Conservation (phyloP, 2,113 vertebrate genomes). For the Ophthalmolycus amberensis region DNA sequence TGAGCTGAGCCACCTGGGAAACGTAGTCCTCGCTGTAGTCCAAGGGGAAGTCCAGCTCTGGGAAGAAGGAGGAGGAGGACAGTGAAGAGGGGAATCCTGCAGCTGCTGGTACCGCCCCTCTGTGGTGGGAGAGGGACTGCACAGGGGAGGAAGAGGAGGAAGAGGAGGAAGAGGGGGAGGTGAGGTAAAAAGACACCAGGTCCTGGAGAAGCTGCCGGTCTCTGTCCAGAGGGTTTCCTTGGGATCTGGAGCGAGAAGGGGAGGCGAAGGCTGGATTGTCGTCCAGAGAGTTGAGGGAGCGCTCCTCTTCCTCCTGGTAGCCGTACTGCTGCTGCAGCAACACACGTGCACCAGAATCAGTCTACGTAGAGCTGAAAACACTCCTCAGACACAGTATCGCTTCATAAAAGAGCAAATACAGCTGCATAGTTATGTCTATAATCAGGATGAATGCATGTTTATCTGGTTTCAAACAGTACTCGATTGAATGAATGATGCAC, state of each 20-base stretch:
- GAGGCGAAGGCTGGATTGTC: constrained; percentile 66
- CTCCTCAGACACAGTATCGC: neutral
- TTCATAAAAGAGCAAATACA: neutral
- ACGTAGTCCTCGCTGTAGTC: constrained; percentile 80
- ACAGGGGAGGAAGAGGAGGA: constrained; percentile 59
- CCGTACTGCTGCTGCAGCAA: constrained; percentile 81
- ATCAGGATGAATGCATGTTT: neutral
- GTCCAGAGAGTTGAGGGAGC: constrained; percentile 82
- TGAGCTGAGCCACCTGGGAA: constrained; percentile 69
- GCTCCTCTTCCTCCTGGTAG: constrained; percentile 85
- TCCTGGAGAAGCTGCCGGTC: constrained; percentile 90
- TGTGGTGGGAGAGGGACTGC: constrained; percentile 69
- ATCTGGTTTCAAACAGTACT: neutral
- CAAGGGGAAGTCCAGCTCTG: constrained; percentile 80
- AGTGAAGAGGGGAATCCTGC: constrained; percentile 43
- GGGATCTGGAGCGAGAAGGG: constrained; percentile 76
- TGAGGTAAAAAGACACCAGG: constrained; percentile 85
- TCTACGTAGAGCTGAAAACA: too few relatives aligned
- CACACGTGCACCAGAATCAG: neutral
- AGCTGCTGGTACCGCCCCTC: constrained; percentile 58
- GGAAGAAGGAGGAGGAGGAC: constrained; percentile 69
- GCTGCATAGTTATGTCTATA: neutral
- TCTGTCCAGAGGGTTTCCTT: constrained; percentile 74
- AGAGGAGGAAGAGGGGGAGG: constrained; percentile 85
- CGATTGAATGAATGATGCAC: neutral